phyloP scores from a whole-genome alignment of 1,140 invertebrate genomes.

The Anthonomus grandis region DNA sequence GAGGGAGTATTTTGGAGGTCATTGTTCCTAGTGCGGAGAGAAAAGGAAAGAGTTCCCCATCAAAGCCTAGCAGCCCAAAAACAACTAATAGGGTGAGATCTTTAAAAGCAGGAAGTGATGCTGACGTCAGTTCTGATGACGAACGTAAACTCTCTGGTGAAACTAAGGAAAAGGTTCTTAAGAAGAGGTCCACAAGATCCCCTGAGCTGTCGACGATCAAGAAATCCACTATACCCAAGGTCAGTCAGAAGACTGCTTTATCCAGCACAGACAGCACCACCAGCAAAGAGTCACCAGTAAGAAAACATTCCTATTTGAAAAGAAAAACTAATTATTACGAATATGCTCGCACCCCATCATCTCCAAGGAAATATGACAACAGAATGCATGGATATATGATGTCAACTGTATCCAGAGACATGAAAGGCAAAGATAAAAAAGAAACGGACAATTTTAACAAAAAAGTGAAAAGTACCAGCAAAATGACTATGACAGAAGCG shows the following conservation, averaged over 20 bases:
- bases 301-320: slow-evolving; percentile 29
- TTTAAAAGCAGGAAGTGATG: slow-evolving; percentile 34
- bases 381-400: slow-evolving; percentile 50
- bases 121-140: slow-evolving; percentile 44
- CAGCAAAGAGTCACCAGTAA: slow-evolving; percentile 12
- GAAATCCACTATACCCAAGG: neutral
- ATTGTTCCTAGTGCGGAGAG: slow-evolving; percentile 32
- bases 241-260: neutral
- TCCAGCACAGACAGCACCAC: slow-evolving; percentile 4
- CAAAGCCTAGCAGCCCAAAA: slow-evolving; percentile 3
- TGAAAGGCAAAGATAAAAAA: slow-evolving; percentile 47
- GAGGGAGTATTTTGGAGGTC: slow-evolving; percentile 42
- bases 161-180: neutral
- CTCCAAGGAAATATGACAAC: slow-evolving; percentile 31
- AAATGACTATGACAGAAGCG: neutral
- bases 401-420: slow-evolving; percentile 50
- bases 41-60: neutral
- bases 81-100: slow-evolving; percentile 6
- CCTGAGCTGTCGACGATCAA: neutral
- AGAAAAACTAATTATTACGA: slow-evolving; percentile 19
- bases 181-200: slow-evolving; percentile 1
- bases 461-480: slow-evolving; percentile 26
- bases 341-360: slow-evolving; percentile 1
- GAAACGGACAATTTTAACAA: slow-evolving; percentile 38
- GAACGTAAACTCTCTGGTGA: slow-evolving; percentile 30